These are phyloP conservation scores for Parnassius glacialis DNA, from an alignment of 2,888 invertebrate species.

Conservation along the genomic window DNA sequence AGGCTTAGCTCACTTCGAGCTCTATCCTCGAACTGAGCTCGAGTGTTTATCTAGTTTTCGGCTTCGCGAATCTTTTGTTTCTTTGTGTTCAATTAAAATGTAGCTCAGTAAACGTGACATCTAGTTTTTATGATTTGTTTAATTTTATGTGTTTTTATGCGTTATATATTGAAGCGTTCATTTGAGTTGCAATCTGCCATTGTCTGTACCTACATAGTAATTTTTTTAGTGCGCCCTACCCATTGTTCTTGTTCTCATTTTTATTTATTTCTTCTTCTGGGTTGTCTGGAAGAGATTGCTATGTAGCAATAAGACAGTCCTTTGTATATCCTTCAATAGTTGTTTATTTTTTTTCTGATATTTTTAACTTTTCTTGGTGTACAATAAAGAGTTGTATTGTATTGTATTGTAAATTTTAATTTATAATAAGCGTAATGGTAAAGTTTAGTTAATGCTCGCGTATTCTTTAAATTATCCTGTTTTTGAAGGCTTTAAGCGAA, in stretches of 20 bases:
- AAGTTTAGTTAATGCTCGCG: constrained; percentile 1
- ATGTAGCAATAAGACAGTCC: no score
- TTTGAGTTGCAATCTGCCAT: not conserved
- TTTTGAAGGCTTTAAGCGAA: not conserved
- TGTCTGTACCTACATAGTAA: not conserved
- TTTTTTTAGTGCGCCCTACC: no score
- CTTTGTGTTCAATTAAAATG: no score
- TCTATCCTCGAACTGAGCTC: constrained; percentile 5
- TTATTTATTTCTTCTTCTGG: no score
- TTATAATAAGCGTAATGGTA: not conserved
- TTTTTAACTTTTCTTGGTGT: no score
- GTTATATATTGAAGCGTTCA: not conserved
- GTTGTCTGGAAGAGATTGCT: no score
- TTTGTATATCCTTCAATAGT: no score
- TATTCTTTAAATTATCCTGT: not conserved
- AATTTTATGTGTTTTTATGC: not conserved
- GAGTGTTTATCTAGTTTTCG: not conserved
- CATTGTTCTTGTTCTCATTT: no score
- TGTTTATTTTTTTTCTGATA: no score
- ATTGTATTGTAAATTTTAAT: not conserved
- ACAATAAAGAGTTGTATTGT: no score
- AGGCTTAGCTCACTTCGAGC: constrained; percentile 18
- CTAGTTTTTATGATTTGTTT: not conserved
- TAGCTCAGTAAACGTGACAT: not conserved
- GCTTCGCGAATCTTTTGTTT: constrained; percentile 4